A percentile compares a stretch with the other conserved stretches of the same genome.
phyloP scores from a whole-genome alignment of 2,797 vertebrate genomes.

The Sphenodon punctatus region DNA sequence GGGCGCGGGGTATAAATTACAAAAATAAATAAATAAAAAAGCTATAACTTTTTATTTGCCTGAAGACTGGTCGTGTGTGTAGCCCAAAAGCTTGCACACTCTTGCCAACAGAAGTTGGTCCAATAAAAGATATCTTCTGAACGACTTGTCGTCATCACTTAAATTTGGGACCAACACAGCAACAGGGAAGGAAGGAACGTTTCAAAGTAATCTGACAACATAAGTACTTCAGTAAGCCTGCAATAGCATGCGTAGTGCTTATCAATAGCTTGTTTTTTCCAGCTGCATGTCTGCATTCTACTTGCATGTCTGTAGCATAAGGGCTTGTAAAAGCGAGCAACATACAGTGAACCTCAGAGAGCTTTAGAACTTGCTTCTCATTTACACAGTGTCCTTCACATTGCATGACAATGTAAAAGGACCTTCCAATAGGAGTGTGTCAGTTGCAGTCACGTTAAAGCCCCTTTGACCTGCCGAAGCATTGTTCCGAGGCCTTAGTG shows the following conservation, averaged over 20 bases:
- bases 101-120: no score
- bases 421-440: background rate
- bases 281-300: no score
- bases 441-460: background rate
- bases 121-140: no score
- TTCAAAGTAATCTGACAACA: background rate
- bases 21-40: no score
- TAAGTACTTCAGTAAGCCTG: background rate
- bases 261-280: background rate
- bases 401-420: constrained; percentile 22
- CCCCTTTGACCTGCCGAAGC: background rate
- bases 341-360: background rate
- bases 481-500: no score
- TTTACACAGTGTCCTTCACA: no score
- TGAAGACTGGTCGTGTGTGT: no score
- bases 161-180: no score
- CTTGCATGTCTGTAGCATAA: background rate
- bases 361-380: background rate
- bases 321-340: background rate
- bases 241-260: background rate
- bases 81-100: no score
- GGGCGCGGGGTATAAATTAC: no score
- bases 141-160: no score
- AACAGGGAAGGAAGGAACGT: constrained; percentile 21
- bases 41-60: no score